Base-by-base conservation (phyloP, 2,113 vertebrate genomes). In the Boleophthalmus pectinirostris region DNA sequence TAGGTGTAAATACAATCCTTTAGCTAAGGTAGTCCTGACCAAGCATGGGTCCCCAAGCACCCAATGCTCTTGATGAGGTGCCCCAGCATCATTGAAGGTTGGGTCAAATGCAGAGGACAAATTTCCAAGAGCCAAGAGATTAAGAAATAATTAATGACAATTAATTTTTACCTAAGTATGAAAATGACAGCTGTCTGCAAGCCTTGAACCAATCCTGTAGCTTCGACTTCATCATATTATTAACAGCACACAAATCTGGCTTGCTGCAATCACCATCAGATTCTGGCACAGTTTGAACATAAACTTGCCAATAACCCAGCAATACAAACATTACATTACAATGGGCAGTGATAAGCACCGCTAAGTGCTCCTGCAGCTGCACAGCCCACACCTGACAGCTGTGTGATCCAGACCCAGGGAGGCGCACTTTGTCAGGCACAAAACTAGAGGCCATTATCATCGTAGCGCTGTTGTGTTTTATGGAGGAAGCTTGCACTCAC, bases 371-470 rank as follows among this genome's bases (percentile, higher is more conserved):
- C 54, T 57, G 64, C 88, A 92, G 91, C 90, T 91, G 89, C 69
- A 71, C 0, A 24, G 43, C 82, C 79, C 70, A 81, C 93, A 93
- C 91, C 91, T 93, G 93, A 91, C 93, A 93, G 91, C 89, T 93
- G 92, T 61, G 65, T 56, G 70, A 65, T 75, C 68, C 73, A 76
- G 25, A 24, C 18, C 16, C 63, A 69, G 66, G 46, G 47, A 54
- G 70, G 66, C 69, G 67, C 66, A 58, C 67, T 71, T 20, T 49
- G 53, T 58, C 47, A 73, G 69, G 66, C 4, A 80, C 82, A 78
- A 81, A 85, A 33, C 80, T 63, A 74, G 24, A 35, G 79, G 75
- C 67, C 69, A 87, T 82, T 79, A 79, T 85, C 75, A 70, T 68
- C 66, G 78, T 66, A 75, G 79, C 68, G 77, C 68, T 72, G 65